A percentile compares a stretch with the other conserved stretches of the same genome.
These are phyloP conservation scores for Eremobia ochroleuca DNA, from an alignment of 2,888 invertebrate species.

Conservation along the genomic window DNA sequence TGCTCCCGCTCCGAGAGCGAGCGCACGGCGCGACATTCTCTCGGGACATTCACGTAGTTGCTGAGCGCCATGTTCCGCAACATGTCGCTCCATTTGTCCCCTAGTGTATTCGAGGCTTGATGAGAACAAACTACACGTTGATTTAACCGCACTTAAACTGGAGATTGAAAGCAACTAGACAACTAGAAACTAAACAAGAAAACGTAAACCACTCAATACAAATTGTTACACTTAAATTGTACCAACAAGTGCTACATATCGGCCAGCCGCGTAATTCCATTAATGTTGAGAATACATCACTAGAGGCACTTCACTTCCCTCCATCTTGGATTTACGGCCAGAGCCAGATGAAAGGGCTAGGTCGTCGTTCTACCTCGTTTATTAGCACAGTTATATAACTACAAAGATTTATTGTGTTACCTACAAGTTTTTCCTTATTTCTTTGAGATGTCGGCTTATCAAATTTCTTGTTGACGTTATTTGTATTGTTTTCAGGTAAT, in stretches of 20 bases:
- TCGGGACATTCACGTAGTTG: too few species aligned
- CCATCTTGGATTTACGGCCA: conserved; percentile 79
- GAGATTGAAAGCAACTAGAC: conserved; percentile 33
- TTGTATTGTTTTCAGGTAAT: conserved; percentile 40
- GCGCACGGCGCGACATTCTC: too few species aligned
- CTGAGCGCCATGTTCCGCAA: too few species aligned
- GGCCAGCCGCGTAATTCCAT: conserved; percentile 83
- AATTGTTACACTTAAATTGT: conserved; percentile 75
- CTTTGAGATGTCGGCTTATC: conserved; percentile 48
- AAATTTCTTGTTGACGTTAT: conserved; percentile 32
- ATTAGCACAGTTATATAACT: conserved; percentile 79
- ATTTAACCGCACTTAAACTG: neutral
- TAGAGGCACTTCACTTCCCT: conserved; percentile 68
- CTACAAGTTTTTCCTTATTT: conserved; percentile 67
- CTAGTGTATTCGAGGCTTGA: too few species aligned
- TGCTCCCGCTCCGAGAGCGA: too few species aligned
- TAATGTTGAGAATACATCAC: conserved; percentile 86
- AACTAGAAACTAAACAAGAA: conserved; percentile 48
- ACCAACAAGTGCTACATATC: conserved; percentile 78
- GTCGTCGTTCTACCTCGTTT: conserved; percentile 79
- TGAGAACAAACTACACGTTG: neutral
- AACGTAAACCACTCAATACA: conserved; percentile 69
- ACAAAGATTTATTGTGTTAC: conserved; percentile 78
- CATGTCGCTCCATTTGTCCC: too few species aligned
- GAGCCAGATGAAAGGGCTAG: conserved; percentile 83